phyloP scores from a whole-genome alignment of 2,888 invertebrate species.

The Rosalia funebris region DNA sequence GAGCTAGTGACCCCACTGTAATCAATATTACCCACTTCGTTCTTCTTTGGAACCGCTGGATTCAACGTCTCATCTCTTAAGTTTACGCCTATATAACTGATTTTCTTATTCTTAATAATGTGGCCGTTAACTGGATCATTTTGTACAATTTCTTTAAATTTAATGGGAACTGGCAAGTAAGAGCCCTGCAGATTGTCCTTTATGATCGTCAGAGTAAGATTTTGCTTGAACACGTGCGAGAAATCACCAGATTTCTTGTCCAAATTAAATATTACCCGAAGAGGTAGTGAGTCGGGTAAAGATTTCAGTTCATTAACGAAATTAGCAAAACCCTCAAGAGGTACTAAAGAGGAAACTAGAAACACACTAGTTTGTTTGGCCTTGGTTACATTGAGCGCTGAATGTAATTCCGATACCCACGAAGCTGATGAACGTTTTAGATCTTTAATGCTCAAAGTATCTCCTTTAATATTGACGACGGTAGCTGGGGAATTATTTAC shows the following conservation, averaged over 20 bases:
- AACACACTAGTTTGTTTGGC: slow-evolving; percentile 47
- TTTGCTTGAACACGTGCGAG: slow-evolving; percentile 72
- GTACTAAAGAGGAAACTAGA: slow-evolving; percentile 54
- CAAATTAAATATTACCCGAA: slow-evolving; percentile 68
- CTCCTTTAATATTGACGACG: slow-evolving; percentile 52
- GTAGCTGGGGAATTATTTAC: slow-evolving; percentile 39
- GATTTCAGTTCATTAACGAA: slow-evolving; percentile 54
- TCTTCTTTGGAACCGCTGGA: slow-evolving; percentile 44
- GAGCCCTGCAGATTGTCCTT: slow-evolving; percentile 65
- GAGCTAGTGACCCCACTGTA: slow-evolving; percentile 60
- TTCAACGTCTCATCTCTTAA: slow-evolving; percentile 57
- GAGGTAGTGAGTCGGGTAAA: slow-evolving; percentile 45
- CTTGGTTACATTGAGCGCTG: slow-evolving; percentile 41
- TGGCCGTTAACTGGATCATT: slow-evolving; percentile 33
- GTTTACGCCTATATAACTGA: slow-evolving; percentile 58
- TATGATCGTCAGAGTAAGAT: slow-evolving; percentile 82
- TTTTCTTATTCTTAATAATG: slow-evolving; percentile 48
- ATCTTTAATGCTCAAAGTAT: slow-evolving; percentile 56
- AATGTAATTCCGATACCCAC: slow-evolving; percentile 56
- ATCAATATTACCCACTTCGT: slow-evolving; percentile 59
- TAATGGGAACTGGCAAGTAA: slow-evolving; percentile 52
- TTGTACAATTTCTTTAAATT: slow-evolving; percentile 50
- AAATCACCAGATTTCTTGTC: slow-evolving; percentile 73
- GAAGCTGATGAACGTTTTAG: slow-evolving; percentile 50
- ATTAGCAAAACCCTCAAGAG: slow-evolving; percentile 57